These are phyloP conservation scores for Exocentrus adspersus DNA, from an alignment of 2,888 invertebrate species.

Conservation along the genomic window DNA sequence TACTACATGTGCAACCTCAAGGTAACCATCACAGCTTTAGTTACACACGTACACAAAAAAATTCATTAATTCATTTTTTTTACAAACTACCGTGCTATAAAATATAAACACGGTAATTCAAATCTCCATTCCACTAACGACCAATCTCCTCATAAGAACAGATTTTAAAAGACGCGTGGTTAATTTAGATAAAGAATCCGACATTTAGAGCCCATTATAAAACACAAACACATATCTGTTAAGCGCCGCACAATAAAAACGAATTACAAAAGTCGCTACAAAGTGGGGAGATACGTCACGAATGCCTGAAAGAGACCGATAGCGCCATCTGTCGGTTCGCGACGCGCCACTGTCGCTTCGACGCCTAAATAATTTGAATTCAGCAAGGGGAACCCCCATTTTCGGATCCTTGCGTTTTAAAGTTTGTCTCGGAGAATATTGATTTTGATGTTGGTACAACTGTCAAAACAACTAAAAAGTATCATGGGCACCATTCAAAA, in stretches of 20 bases:
- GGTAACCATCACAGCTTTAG: too few species aligned
- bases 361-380: background rate
- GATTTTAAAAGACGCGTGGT: too few species aligned
- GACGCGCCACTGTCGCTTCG: background rate
- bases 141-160: too few species aligned
- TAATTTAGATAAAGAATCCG: background rate
- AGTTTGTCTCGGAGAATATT: too few species aligned
- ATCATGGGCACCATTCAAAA: background rate
- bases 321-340: background rate
- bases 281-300: background rate
- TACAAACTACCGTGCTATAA: too few species aligned
- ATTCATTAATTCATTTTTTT: too few species aligned
- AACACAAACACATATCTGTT: background rate
- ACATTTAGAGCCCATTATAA: background rate
- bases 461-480: too few species aligned
- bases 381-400: background rate
- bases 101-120: too few species aligned
- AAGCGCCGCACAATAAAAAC: background rate
- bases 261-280: background rate
- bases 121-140: too few species aligned
- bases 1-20: background rate
- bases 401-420: too few species aligned
- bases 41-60: too few species aligned
- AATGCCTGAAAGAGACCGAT: background rate
- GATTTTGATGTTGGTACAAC: too few species aligned